These are phyloP conservation scores for Eciton burchellii DNA, from an alignment of 1,140 invertebrate species.

Conservation along the genomic window DNA sequence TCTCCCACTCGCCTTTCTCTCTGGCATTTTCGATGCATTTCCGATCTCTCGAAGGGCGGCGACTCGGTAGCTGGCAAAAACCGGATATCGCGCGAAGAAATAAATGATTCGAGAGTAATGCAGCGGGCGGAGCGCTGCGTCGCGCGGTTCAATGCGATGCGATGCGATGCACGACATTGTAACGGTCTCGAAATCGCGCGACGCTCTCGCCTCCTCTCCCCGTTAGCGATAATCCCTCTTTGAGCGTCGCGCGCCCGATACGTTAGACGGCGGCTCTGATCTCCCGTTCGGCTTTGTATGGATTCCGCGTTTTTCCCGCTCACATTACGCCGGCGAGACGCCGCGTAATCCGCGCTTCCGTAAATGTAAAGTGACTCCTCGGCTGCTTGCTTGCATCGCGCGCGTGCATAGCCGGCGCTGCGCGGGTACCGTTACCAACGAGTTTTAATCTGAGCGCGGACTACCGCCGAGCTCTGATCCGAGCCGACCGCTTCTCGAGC, in stretches of 20 bases:
- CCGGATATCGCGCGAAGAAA: neutral
- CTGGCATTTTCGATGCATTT: too few species aligned
- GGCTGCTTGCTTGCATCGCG: slow-evolving; percentile 35
- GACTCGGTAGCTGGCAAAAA: neutral
- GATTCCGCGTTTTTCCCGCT: slow-evolving; percentile 61
- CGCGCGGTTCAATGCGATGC: neutral
- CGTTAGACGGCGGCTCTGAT: slow-evolving; percentile 49
- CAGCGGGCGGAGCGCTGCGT: neutral
- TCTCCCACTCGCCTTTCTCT: too few species aligned
- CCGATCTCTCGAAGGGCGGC: too few species aligned
- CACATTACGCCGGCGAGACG: slow-evolving; percentile 59
- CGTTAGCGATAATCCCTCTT: slow-evolving; percentile 60
- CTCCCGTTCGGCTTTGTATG: slow-evolving; percentile 56
- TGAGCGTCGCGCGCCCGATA: slow-evolving; percentile 25
- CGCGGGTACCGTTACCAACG: slow-evolving; percentile 64
- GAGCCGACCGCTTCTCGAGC: slow-evolving; percentile 41
- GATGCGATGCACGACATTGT: slow-evolving; percentile 15
- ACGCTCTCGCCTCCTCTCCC: slow-evolving; percentile 32
- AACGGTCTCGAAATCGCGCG: slow-evolving; percentile 35
- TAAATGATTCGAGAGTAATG: neutral
- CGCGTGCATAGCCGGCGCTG: slow-evolving; percentile 32
- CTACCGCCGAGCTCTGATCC: slow-evolving; percentile 25
- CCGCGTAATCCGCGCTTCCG: slow-evolving; percentile 65
- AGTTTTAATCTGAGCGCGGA: slow-evolving; percentile 59
- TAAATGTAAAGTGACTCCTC: slow-evolving; percentile 73